These are phyloP conservation scores for Synanthedon myopaeformis DNA, from an alignment of 2,888 invertebrate genomes.

Conservation along the genomic window DNA sequence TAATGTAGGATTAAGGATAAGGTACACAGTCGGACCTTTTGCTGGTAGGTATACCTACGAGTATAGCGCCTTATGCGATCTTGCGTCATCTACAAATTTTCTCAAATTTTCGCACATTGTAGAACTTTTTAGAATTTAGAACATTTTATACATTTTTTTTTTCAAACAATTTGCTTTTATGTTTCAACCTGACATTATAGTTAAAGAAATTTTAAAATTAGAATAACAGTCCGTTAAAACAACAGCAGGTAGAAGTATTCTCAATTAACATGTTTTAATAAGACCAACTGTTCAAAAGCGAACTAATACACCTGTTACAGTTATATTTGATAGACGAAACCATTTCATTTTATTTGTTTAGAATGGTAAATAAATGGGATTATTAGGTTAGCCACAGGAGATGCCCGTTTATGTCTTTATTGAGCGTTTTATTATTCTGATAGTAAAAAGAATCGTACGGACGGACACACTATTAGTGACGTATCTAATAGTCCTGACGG, in stretches of 20 bases:
- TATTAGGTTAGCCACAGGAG: slow-evolving; percentile 66
- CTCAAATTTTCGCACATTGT: no score
- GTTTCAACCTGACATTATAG: no score
- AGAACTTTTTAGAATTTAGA: no score
- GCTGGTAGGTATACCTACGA: no score
- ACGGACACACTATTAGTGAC: slow-evolving; percentile 13
- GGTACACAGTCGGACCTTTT: no score
- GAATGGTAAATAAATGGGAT: slow-evolving; percentile 39
- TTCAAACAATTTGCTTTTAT: no score
- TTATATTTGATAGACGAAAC: not conserved
- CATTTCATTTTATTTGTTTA: slow-evolving; percentile 53
- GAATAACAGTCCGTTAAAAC: not conserved
- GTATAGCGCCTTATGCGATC: no score
- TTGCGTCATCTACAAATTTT: no score
- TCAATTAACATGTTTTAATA: not conserved
- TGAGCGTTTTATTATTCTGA: slow-evolving; percentile 41
- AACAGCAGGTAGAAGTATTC: not conserved
- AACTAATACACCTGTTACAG: not conserved
- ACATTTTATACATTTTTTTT: no score
- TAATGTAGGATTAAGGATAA: no score
- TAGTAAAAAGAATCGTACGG: slow-evolving; percentile 29
- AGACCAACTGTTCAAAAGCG: not conserved
- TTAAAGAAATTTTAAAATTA: no score
- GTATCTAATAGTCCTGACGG: slow-evolving; percentile 27
- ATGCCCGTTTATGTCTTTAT: slow-evolving; percentile 53